Conservation (phyloP, 2,797 vertebrate genomes). For the Cossypha heuglini region DNA sequence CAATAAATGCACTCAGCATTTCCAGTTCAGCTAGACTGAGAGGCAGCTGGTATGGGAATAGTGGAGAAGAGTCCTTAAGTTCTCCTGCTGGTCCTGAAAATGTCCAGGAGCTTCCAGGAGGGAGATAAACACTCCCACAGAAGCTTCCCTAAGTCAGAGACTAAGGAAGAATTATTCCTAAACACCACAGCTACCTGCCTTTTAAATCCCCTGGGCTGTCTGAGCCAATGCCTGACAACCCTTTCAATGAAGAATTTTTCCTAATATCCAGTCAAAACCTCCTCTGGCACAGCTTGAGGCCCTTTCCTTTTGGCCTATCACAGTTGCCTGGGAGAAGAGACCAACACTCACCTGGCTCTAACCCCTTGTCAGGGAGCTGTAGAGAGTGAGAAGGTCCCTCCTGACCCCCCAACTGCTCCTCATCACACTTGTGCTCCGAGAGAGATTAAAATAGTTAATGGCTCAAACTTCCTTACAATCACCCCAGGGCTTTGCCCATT, state of each 20-base stretch:
- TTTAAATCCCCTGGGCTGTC: neutral
- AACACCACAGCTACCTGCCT: neutral
- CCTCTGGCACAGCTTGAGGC: neutral
- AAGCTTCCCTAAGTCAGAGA: neutral
- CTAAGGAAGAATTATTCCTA: neutral
- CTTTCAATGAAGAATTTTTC: neutral
- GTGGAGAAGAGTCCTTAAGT: neutral
- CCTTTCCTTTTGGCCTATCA: neutral
- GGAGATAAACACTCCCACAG: neutral
- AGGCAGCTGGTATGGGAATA: neutral
- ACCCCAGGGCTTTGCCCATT: neutral
- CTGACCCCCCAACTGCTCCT: neutral
- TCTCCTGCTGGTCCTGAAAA: neutral
- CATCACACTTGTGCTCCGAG: neutral
- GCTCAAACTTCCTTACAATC: neutral
- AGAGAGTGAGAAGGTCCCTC: neutral
- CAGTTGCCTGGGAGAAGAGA: neutral
- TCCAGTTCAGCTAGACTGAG: neutral
- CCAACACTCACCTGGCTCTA: neutral
- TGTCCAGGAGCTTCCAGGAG: neutral
- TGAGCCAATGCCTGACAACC: neutral
- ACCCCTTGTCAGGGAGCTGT: neutral
- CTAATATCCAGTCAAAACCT: neutral
- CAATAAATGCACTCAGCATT: neutral
- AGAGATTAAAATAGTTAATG: neutral